These are phyloP conservation scores for Hydrolagus affinis DNA, from an alignment of 2,113 vertebrate genomes.

Conservation along the genomic window DNA sequence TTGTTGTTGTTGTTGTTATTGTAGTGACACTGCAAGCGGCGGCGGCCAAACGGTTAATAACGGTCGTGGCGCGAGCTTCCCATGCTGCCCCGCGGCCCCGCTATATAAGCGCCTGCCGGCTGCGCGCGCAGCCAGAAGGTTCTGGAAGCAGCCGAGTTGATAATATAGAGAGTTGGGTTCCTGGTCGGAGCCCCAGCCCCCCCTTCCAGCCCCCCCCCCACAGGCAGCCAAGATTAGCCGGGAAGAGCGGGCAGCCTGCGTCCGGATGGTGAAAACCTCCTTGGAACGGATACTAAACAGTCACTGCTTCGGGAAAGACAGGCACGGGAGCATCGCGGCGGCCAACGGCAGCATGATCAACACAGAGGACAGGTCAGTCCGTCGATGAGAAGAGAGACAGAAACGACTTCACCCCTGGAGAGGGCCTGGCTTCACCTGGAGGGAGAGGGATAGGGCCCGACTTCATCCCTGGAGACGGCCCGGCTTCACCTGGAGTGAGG, in stretches of 20 bases:
- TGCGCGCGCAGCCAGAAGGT: neutral
- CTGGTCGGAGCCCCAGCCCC: neutral
- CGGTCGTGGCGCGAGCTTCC: neutral
- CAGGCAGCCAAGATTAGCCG: neutral
- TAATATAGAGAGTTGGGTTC: neutral
- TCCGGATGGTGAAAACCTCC: constrained; percentile 24
- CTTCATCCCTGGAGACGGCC: no score
- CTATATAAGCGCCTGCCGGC: neutral
- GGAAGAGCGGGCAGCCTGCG: neutral
- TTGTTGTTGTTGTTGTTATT: no score
- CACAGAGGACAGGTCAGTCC: neutral
- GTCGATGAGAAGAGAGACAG: no score
- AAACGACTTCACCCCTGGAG: no score
- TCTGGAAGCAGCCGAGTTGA: neutral
- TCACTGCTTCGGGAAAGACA: constrained; percentile 26
- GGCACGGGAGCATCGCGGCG: neutral
- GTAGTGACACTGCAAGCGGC: no score
- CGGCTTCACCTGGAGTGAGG: no score
- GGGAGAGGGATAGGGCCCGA: no score
- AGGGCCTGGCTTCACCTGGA: no score
- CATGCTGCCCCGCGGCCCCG: constrained; percentile 2
- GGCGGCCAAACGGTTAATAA: no score
- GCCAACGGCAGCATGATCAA: neutral
- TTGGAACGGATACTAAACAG: constrained; percentile 30
- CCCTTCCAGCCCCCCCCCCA: no score